phyloP scores from a whole-genome alignment of 2,888 invertebrate genomes.

The Torymus auratus region DNA sequence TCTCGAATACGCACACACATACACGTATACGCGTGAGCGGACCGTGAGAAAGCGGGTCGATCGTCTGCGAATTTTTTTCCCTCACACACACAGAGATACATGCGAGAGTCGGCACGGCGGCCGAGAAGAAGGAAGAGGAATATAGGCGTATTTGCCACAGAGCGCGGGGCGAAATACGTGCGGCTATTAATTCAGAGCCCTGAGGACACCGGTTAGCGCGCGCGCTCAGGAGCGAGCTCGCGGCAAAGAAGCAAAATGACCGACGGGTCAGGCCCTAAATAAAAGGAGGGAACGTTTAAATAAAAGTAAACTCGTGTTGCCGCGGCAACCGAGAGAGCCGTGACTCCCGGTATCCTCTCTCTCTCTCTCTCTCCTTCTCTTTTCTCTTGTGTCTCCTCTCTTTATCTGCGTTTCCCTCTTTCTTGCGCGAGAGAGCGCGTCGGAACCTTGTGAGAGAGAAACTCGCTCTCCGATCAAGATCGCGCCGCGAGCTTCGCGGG shows the following conservation, averaged over 20 bases:
- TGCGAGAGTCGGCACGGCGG: constrained; percentile 26
- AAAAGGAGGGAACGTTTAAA: constrained; percentile 75
- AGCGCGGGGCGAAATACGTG: constrained; percentile 66
- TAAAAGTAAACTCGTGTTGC: constrained; percentile 76
- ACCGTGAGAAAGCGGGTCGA: constrained; percentile 71
- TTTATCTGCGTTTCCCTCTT: constrained; percentile 50
- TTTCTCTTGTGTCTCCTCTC: constrained; percentile 29
- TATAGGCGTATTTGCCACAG: constrained; percentile 65
- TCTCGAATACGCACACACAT: no score
- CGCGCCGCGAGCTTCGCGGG: constrained; percentile 39
- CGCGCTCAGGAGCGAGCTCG: constrained; percentile 51
- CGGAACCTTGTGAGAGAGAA: constrained; percentile 40
- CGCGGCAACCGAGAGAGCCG: constrained; percentile 51
- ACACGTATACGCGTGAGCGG: constrained; percentile 46
- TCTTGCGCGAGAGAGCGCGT: constrained; percentile 31
- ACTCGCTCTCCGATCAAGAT: constrained; percentile 58
- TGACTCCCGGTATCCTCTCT: constrained; percentile 43
- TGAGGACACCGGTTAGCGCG: constrained; percentile 68
- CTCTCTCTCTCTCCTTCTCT: constrained; percentile 14
- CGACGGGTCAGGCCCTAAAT: constrained; percentile 75
- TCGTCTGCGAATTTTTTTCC: constrained; percentile 66
- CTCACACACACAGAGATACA: constrained; percentile 26
- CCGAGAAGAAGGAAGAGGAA: constrained; percentile 51
- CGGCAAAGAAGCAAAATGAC: constrained; percentile 70
- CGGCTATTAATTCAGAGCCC: constrained; percentile 73